Conservation (phyloP, 2,113 vertebrate species). For the Neopipo cinnamomea region DNA sequence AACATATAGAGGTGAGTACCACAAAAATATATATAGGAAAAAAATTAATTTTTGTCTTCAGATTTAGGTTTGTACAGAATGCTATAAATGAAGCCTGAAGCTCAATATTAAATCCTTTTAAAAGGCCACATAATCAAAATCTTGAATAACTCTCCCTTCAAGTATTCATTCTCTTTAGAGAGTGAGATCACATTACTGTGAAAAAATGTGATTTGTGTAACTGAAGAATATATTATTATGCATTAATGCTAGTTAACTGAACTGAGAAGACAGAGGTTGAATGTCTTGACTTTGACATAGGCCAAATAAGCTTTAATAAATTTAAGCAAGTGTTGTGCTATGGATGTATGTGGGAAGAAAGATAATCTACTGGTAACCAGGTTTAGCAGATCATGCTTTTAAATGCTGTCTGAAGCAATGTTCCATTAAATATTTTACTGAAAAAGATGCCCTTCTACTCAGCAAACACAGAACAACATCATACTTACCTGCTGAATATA, state of each 20-base stretch:
- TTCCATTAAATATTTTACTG: background rate
- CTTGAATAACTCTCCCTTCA: background rate
- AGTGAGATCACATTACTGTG: background rate
- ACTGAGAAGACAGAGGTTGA: background rate
- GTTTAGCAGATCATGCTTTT: background rate
- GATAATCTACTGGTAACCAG: background rate
- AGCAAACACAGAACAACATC: background rate
- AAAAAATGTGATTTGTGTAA: background rate
- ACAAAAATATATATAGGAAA: background rate
- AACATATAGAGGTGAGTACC: background rate
- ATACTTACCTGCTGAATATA: background rate
- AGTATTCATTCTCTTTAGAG: background rate
- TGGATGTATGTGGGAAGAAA: background rate
- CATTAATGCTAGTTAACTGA: background rate
- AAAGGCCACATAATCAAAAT: background rate
- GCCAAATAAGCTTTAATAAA: background rate
- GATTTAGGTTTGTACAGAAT: background rate
- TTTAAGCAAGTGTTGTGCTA: background rate
- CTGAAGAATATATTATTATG: background rate
- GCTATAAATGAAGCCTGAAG: background rate
- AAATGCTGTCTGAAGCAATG: background rate
- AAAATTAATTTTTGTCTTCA: background rate
- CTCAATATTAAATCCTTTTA: background rate
- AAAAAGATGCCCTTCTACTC: background rate
- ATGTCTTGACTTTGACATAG: background rate